These are phyloP conservation scores for Spongilla lacustris DNA, from an alignment of 37 sponge, comb jelly and placozoan species.

Conservation along the genomic window DNA sequence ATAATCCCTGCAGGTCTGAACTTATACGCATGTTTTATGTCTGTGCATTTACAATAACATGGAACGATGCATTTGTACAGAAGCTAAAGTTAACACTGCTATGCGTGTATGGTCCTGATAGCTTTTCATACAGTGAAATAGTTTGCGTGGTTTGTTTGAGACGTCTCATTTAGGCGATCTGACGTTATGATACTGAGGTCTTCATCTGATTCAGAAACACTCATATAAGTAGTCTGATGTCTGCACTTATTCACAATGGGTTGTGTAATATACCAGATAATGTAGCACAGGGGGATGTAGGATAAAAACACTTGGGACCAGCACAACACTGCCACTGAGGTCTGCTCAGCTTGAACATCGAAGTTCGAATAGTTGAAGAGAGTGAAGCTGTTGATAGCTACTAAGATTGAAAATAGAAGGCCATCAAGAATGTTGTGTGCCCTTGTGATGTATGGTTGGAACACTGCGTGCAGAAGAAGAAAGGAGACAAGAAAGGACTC, in stretches of 20 bases:
- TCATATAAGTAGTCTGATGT: too few relatives aligned
- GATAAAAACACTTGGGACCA: not conserved
- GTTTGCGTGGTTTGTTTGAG: not conserved
- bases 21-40: too few relatives aligned
- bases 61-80: too few relatives aligned
- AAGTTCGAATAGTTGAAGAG: not conserved
- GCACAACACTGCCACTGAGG: not conserved
- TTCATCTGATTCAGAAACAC: not conserved
- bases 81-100: too few relatives aligned
- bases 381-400: slow-evolving; percentile 26
- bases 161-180: not conserved
- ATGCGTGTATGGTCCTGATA: not conserved
- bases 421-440: slow-evolving; percentile 50
- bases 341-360: not conserved
- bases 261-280: not conserved
- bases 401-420: slow-evolving; percentile 28
- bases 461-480: slow-evolving; percentile 27
- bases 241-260: not conserved
- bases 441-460: slow-evolving; percentile 45
- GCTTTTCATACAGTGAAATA: too few relatives aligned
- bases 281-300: not conserved
- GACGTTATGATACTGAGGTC: not conserved
- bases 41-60: too few relatives aligned
- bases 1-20: too few relatives aligned
- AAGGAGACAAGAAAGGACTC: slow-evolving; percentile 1